Base-by-base conservation (phyloP, 1,140 invertebrate species). In the Drosophila funebris region DNA sequence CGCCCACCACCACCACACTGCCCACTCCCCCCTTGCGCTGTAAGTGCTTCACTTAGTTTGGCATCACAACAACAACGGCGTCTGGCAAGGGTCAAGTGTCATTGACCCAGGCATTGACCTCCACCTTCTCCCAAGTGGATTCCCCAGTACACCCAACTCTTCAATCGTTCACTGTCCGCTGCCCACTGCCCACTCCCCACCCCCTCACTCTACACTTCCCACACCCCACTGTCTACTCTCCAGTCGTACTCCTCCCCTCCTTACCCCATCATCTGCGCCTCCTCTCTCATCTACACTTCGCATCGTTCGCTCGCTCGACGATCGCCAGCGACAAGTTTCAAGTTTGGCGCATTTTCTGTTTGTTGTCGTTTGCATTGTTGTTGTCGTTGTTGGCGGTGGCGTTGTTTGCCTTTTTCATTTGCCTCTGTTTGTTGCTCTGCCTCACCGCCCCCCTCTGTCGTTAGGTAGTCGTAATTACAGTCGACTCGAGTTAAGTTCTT, bases 81-180 rank as follows among this genome's bases (percentile, higher is more conserved):
- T 48, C 46, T 68, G 52, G 22, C 58, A 53, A 52, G 63, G 82
- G 82, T 85, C 82, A 85, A 68, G 37, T 54, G 83, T 85, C 83
- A 68, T 62, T 78, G 82, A 85, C 50, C 70, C 82, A 87, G 82
- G 58, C 82, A 75, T 77, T 87, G 77, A 85, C 82, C 78, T 50
- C 70, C 82, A 81, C 63, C 78, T 85, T 76, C 76, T 64, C 16
- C 4, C 37, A 16, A 24, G 14, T 27, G 22, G 16, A 33, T 44
- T 14, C 37, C 37, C 48, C 36, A 64, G 41, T 24, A 27, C 24
- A 27, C 24, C 24, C 24, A 41, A 48, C 43, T 36, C 18, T n/a
- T n/a, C n/a, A n/a, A n/a, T n/a, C n/a, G n/a, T n/a, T n/a, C n/a
- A n/a, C n/a, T n/a, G n/a, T n/a, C n/a, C n/a, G n/a, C n/a, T n/a